These are phyloP conservation scores for Papilio machaon DNA, from an alignment of 1,140 invertebrate genomes.

Conservation along the genomic window DNA sequence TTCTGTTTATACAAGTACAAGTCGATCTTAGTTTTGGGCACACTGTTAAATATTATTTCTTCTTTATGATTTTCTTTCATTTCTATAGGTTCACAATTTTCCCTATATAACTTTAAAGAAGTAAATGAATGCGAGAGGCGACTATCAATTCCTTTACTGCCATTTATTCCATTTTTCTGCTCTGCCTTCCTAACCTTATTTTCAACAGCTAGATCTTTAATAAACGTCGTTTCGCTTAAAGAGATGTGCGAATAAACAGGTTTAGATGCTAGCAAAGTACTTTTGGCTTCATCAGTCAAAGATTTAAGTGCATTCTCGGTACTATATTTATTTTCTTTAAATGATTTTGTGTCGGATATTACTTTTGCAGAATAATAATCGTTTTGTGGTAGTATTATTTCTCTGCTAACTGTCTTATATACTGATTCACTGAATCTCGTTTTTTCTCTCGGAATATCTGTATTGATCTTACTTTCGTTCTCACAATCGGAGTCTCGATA, in stretches of 20 bases:
- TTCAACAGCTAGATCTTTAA: background rate
- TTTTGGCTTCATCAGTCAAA: constrained; percentile 6
- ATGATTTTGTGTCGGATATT: background rate
- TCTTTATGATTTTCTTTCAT: background rate
- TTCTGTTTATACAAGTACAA: background rate
- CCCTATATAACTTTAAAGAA: background rate
- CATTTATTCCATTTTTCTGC: constrained; percentile 6
- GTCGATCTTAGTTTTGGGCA: constrained; percentile 6
- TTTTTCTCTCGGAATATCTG: background rate
- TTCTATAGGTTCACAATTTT: background rate
- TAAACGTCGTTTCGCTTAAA: constrained; percentile 29
- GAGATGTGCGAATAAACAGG: background rate
- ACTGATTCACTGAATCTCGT: background rate
- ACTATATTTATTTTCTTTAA: background rate
- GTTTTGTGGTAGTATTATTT: constrained; percentile 1
- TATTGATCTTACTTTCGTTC: constrained; percentile 8
- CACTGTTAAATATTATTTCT: background rate
- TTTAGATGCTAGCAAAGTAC: background rate
- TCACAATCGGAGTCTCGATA: constrained; percentile 13
- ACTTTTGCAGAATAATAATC: constrained; percentile 9
- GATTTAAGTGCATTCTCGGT: background rate
- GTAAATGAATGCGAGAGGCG: constrained; percentile 13
- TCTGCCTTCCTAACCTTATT: background rate
- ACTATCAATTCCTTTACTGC: background rate
- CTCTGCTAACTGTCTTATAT: background rate